Conservation (phyloP, 2,113 vertebrate genomes). For the Grallaria varia region DNA sequence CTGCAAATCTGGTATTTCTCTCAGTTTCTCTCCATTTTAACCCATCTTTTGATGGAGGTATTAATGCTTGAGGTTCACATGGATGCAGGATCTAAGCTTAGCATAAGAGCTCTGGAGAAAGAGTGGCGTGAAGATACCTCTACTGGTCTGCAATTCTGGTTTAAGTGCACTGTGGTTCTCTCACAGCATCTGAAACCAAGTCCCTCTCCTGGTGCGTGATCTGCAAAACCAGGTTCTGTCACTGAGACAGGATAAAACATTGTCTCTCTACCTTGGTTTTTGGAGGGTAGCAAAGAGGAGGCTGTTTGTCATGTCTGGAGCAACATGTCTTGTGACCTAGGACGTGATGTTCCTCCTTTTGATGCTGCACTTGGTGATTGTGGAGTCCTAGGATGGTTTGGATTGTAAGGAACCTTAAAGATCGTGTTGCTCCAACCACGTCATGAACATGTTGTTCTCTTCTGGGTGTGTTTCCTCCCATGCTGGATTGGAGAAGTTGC, state of each 20-base stretch:
- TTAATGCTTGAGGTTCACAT: fast-evolving
- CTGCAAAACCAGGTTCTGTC: not conserved
- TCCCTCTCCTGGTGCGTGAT: not conserved
- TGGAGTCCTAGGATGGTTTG: not conserved
- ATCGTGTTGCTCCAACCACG: not conserved
- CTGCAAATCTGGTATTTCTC: not conserved
- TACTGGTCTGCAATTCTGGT: fast-evolving
- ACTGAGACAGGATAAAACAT: not conserved
- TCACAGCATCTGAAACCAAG: fast-evolving
- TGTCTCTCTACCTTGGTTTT: not conserved
- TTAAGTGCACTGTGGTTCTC: not conserved
- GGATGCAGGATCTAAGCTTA: not conserved
- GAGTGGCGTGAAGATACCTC: fast-evolving
- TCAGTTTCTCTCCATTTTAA: not conserved
- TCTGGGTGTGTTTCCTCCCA: not conserved
- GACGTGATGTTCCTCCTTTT: not conserved
- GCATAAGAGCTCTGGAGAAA: not conserved
- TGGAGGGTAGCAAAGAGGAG: not conserved
- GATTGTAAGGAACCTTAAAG: not conserved
- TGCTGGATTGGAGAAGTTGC: not conserved
- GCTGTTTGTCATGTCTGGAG: not conserved
- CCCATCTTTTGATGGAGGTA: fast-evolving
- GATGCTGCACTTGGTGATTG: too few relatives aligned
- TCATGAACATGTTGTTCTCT: fast-evolving
- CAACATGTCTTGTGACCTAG: not conserved